These are phyloP conservation scores for Nerophis lumbriciformis DNA, from an alignment of 2,113 vertebrate species.

Conservation along the genomic window DNA sequence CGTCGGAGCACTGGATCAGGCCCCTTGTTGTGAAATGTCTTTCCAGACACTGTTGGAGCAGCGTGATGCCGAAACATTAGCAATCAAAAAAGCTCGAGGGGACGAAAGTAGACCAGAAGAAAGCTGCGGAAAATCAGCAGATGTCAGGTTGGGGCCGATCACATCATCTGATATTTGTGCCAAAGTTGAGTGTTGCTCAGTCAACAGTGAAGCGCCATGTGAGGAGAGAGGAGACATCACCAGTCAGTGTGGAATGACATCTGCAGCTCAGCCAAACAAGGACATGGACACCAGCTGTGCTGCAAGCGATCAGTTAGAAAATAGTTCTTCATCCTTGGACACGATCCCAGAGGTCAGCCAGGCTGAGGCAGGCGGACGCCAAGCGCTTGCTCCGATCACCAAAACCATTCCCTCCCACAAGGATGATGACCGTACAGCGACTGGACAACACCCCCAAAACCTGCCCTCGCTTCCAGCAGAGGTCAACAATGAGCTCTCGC, in stretches of 20 bases:
- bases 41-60: slow-evolving; percentile 37
- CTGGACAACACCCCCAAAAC: slow-evolving; percentile 23
- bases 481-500: slow-evolving; percentile 25
- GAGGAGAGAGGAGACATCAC: slow-evolving; percentile 17
- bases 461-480: slow-evolving; percentile 22
- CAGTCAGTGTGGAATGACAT: slow-evolving; percentile 2
- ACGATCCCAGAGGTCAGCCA: slow-evolving; percentile 53
- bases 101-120: slow-evolving; percentile 33
- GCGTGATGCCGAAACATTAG: slow-evolving; percentile 24
- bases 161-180: slow-evolving; percentile 28
- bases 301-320: slow-evolving; percentile 25
- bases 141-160: slow-evolving; percentile 2
- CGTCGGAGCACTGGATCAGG: slow-evolving; percentile 17
- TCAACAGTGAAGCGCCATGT: slow-evolving; percentile 10
- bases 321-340: slow-evolving; percentile 48
- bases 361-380: slow-evolving; percentile 26
- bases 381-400: slow-evolving; percentile 7
- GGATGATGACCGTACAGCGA: not conserved
- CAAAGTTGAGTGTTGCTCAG: slow-evolving; percentile 26
- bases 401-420: slow-evolving; percentile 9
- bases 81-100: slow-evolving; percentile 11
- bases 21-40: slow-evolving; percentile 32
- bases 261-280: slow-evolving; percentile 11
- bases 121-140: slow-evolving; percentile 11
- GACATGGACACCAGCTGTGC: slow-evolving; percentile 7